Percentiles rank a stretch among this genome's conserved stretches.
These are phyloP conservation scores for Microcebus tavaratra DNA, from an alignment of 2,113 vertebrate genomes.

Conservation along the genomic window DNA sequence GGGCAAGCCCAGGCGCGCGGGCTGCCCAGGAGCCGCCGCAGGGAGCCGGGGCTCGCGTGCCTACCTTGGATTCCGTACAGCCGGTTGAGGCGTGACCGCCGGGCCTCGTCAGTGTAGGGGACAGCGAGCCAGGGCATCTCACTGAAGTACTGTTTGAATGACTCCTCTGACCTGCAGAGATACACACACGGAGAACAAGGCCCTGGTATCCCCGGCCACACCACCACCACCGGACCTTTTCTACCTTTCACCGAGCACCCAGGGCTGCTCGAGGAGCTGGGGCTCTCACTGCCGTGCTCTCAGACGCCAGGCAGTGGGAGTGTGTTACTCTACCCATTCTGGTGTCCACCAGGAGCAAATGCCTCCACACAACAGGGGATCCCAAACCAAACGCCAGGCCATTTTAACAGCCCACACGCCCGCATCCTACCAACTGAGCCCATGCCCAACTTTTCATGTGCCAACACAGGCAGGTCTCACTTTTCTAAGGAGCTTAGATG, in stretches of 20 bases:
- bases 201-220: rapidly evolving
- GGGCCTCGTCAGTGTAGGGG: constrained; percentile 93
- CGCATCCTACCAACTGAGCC: background rate
- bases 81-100: constrained; percentile 95
- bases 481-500: background rate
- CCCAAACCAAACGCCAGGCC: background rate
- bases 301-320: rapidly evolving
- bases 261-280: rapidly evolving
- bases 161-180: constrained; percentile 94
- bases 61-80: constrained; percentile 98
- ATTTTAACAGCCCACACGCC: rapidly evolving
- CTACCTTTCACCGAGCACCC: background rate
- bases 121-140: constrained; percentile 99
- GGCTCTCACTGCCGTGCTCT: rapidly evolving
- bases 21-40: background rate
- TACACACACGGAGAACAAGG: background rate
- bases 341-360: background rate
- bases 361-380: background rate
- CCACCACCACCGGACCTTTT: background rate
- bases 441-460: background rate
- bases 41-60: rapidly evolving
- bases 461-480: background rate
- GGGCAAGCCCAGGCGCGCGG: rapidly evolving
- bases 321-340: rapidly evolving
- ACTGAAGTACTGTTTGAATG: constrained; percentile 98